Conservation (phyloP, 2,888 invertebrate genomes). For the Stictocephala bisonia region DNA sequence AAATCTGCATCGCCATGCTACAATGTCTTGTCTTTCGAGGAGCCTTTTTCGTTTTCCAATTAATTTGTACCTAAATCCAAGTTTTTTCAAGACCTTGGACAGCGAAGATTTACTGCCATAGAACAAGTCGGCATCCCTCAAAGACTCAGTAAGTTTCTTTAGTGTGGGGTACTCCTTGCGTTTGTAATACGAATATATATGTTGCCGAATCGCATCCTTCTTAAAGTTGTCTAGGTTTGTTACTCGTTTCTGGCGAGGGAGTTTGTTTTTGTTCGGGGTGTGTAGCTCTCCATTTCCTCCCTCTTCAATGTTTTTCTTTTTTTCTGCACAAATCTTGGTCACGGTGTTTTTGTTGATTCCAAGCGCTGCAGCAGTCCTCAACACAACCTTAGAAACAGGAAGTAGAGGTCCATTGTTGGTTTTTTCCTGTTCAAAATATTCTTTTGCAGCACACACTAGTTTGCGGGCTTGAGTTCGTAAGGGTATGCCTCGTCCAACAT, state of each 20-base stretch:
- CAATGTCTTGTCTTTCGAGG: slow-evolving; percentile 16
- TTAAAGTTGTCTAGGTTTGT: slow-evolving; percentile 4
- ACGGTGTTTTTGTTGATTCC: slow-evolving; percentile 24
- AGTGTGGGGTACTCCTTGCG: slow-evolving; percentile 37
- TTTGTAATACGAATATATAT: neutral
- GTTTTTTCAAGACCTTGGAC: neutral
- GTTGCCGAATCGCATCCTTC: slow-evolving; percentile 27
- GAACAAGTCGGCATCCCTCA: slow-evolving; percentile 1
- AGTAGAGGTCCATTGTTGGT: slow-evolving; percentile 28
- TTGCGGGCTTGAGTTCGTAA: slow-evolving; percentile 23
- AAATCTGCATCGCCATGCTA: slow-evolving; percentile 29
- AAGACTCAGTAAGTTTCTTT: slow-evolving; percentile 1
- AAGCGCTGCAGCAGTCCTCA: slow-evolving; percentile 23
- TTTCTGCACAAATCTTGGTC: neutral
- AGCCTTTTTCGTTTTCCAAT: neutral
- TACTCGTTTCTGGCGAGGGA: neutral
- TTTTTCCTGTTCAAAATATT: slow-evolving; percentile 40
- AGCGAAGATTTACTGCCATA: neutral
- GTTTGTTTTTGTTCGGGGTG: slow-evolving; percentile 23
- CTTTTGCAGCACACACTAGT: slow-evolving; percentile 9
- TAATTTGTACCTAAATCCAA: neutral
- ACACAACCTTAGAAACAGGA: slow-evolving; percentile 2
- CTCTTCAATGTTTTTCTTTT: neutral
- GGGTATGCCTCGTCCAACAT: slow-evolving; percentile 8
- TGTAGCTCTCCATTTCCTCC: too few species aligned